A percentile compares a stretch with the other conserved stretches of the same genome.
Conservation (phyloP, 1,140 invertebrate species). For the Pseudomyrmex sp. region DNA sequence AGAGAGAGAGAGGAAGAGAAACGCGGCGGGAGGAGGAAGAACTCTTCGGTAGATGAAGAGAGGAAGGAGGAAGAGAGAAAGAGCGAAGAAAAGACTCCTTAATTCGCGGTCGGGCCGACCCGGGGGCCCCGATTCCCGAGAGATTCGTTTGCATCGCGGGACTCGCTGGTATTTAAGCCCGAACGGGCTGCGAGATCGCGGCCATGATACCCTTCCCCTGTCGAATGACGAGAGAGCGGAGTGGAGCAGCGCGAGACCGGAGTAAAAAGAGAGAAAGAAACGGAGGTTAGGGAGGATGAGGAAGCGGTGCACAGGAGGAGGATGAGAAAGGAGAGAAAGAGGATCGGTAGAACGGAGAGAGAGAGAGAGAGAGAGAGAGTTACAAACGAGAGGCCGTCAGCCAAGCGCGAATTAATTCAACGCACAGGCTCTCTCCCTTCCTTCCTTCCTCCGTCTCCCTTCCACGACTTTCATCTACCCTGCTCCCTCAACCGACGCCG, state of each 20-base stretch:
- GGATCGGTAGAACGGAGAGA: slow-evolving; percentile 8
- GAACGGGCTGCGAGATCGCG: slow-evolving; percentile 68
- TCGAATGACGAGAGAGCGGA: slow-evolving; percentile 47
- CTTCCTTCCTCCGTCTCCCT: slow-evolving; percentile 34
- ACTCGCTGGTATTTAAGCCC: slow-evolving; percentile 68
- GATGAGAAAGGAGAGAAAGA: slow-evolving; percentile 64
- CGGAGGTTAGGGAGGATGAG: slow-evolving; percentile 33
- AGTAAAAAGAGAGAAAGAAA: slow-evolving; percentile 49
- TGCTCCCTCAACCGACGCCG: slow-evolving; percentile 30
- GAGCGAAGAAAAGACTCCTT: slow-evolving; percentile 59
- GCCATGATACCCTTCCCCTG: slow-evolving; percentile 65
- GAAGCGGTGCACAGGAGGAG: slow-evolving; percentile 48
- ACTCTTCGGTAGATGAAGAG: slow-evolving; percentile 15
- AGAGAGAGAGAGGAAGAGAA: neutral
- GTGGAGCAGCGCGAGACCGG: slow-evolving; percentile 25
- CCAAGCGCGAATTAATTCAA: slow-evolving; percentile 82
- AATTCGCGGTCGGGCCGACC: slow-evolving; percentile 67
- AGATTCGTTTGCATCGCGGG: slow-evolving; percentile 77
- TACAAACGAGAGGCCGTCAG: slow-evolving; percentile 76
- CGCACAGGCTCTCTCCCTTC: slow-evolving; percentile 68
- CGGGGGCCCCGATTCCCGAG: slow-evolving; percentile 68
- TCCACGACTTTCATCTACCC: slow-evolving; percentile 31
- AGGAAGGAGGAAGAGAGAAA: slow-evolving; percentile 3
- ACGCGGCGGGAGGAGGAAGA: neutral
- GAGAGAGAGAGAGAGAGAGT: slow-evolving; percentile 67